Conservation (phyloP, 1,140 invertebrate genomes). For the Muscidifurax raptorellus region DNA sequence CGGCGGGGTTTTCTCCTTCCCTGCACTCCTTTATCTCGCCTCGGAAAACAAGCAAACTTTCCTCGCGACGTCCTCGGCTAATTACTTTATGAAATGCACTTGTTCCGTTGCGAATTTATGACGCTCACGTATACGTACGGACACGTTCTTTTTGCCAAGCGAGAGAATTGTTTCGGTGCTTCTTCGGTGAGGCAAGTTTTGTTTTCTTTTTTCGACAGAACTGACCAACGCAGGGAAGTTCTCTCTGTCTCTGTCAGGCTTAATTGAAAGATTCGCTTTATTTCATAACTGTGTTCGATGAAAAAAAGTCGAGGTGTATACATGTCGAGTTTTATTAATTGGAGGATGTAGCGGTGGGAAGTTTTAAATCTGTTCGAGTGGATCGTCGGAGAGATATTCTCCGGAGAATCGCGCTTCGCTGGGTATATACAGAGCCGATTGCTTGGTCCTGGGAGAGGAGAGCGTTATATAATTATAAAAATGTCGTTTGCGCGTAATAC, state of each 20-base stretch:
- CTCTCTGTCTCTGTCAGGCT: neutral
- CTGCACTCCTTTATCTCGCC: neutral
- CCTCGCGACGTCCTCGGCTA: neutral
- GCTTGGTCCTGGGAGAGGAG: neutral
- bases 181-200: too few relatives aligned
- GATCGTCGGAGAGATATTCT: neutral
- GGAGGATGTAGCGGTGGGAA: neutral
- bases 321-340: neutral
- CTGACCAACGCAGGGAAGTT: neutral
- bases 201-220: too few relatives aligned
- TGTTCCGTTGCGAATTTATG: neutral
- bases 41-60: constrained; percentile 13
- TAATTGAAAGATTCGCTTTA: neutral
- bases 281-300: neutral
- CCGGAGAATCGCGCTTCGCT: neutral
- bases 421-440: neutral
- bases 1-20: neutral
- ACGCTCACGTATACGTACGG: neutral
- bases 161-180: too few relatives aligned
- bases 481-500: neutral
- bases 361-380: neutral
- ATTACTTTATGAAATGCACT: neutral
- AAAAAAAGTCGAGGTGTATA: neutral
- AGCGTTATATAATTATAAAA: neutral
- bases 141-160: too few relatives aligned